Evolutionary conservation across 2,797 vertebrate genomes (phyloP).

Genomic region (Pristis pectinata): DNA sequence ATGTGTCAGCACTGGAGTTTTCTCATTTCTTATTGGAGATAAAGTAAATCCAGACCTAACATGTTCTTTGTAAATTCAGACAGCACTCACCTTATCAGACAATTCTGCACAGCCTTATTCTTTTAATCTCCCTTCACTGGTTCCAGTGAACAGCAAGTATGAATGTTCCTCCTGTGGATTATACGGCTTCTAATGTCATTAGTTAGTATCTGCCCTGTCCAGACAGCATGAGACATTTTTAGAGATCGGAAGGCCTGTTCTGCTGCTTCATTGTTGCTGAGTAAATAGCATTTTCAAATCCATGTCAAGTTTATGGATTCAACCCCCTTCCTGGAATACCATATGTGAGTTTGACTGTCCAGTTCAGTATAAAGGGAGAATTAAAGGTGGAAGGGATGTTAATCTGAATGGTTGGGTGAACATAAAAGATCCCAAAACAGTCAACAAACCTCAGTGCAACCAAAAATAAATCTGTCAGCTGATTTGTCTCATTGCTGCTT

Average conservation of each 20-base stretch:
- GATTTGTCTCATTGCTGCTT: background rate
- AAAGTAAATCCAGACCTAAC: conserved; percentile 1
- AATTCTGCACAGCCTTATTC: background rate
- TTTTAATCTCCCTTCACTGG: background rate
- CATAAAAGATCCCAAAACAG: background rate
- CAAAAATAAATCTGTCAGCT: background rate
- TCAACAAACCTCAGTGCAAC: no score
- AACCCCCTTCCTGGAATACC: background rate
- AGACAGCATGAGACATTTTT: background rate
- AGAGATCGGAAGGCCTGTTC: background rate
- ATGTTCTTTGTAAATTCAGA: background rate
- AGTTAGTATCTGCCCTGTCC: background rate
- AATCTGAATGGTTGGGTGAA: background rate
- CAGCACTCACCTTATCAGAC: conserved; percentile 9
- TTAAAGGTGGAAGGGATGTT: background rate
- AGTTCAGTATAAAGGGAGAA: background rate
- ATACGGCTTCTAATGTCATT: background rate
- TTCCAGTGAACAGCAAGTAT: conserved; percentile 12
- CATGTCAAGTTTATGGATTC: background rate
- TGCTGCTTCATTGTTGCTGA: background rate
- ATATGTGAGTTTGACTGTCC: background rate
- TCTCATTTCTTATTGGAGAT: background rate
- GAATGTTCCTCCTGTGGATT: background rate
- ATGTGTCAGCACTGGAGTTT: background rate
- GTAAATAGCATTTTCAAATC: background rate